A percentile compares a stretch with the other conserved stretches of the same genome.
phyloP scores from a whole-genome alignment of 2,797 vertebrate species.

The Garrulus glandarius region DNA sequence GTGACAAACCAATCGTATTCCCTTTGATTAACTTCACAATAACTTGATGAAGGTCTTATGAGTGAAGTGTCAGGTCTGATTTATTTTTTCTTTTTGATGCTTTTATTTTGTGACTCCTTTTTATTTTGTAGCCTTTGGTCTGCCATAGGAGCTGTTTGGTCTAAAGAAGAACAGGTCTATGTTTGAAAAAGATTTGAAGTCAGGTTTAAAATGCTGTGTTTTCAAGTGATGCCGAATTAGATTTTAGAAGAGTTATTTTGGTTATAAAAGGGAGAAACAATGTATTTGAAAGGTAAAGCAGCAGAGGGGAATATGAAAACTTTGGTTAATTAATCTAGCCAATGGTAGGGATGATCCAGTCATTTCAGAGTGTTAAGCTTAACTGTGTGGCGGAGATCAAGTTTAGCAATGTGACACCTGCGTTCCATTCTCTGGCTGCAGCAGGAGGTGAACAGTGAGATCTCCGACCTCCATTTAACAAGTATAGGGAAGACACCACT shows the following conservation, averaged over 20 bases:
- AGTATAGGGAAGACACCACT: constrained; percentile 12
- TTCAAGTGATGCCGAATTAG: constrained; percentile 21
- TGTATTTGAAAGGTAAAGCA: neutral
- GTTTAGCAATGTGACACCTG: constrained; percentile 55
- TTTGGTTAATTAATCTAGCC: constrained; percentile 51
- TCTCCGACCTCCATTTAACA: constrained; percentile 48
- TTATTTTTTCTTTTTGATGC: neutral
- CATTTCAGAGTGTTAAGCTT: constrained; percentile 22
- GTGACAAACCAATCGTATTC: neutral
- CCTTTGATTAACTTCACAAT: neutral
- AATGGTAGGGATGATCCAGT: constrained; percentile 38
- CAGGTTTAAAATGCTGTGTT: constrained; percentile 9
- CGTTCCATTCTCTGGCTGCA: constrained; percentile 54
- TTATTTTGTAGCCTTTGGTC: neutral
- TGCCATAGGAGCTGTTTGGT: neutral
- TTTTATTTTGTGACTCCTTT: constrained; percentile 17
- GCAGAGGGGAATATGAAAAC: neutral
- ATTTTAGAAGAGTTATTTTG: constrained; percentile 4
- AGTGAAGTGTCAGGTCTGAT: neutral
- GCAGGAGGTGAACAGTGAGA: constrained; percentile 56
- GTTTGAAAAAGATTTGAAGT: neutral
- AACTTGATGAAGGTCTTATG: neutral
- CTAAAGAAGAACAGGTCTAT: neutral
- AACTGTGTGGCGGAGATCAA: constrained; percentile 41
- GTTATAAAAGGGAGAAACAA: neutral